Evolutionary conservation across 2,888 invertebrate species (phyloP), one percentile per base, ranked within the genome.

Genomic region (Rambutsinella grinnellia): DNA sequence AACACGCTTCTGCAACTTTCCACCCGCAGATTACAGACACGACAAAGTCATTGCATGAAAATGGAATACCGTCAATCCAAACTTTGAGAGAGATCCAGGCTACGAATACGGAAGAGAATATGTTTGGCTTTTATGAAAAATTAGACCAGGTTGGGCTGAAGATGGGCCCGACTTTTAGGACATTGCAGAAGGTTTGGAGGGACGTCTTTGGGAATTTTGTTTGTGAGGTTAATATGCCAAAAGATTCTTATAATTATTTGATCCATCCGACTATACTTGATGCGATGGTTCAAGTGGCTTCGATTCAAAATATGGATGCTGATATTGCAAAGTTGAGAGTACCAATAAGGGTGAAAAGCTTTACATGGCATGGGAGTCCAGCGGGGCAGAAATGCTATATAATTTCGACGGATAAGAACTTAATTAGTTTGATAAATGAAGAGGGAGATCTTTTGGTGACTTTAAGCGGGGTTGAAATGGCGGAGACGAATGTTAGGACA

Each of bases 111-210:
- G n/a, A n/a, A n/a, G n/a, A n/a, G n/a, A n/a, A n/a, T n/a, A n/a
- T n/a, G n/a, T n/a, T n/a, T n/a, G n/a, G n/a, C n/a, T 71, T 78
- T 62, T 78, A 78, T 54, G 49, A 72, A 23, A 54, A 51, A 2
- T 27, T 71, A 2, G 56, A 53, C 2, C 68, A 62, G 21, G 26
- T 57, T 0, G 72, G 72, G 23, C 53, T 78, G 17, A 72, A 72
- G 21, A 69, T 78, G 53, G 72, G 72, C 1, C 62, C 60, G 3
- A 61, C 26, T 51, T 75, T 75, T 28, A 53, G 58, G 65, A 49
- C 57, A 21, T 56, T 77, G 3, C 17, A 24, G 8, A 15, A 23
- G 13, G 47, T 56, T 15, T 77, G 77, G 77, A 2, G 1, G 17
- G n/a, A 46, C 17, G 60, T 44, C 13, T n/a, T 23, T 2, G 62